A percentile compares a stretch with the other conserved stretches of the same genome.
phyloP scores from a whole-genome alignment of 2,888 invertebrate genomes.

The Phengaris arion region DNA sequence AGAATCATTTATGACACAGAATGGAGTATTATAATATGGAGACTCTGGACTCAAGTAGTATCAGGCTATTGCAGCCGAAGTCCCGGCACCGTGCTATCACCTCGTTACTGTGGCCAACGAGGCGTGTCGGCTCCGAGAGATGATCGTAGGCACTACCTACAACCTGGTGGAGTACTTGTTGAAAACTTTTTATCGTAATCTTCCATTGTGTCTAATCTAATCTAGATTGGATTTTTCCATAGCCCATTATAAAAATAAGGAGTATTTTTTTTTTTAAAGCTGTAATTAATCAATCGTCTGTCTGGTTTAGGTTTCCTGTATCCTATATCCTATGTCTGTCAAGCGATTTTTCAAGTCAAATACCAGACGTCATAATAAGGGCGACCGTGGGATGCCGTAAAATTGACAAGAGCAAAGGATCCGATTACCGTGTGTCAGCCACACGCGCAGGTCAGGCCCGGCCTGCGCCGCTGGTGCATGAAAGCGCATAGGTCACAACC shows the following conservation, averaged over 20 bases:
- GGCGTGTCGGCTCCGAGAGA: neutral
- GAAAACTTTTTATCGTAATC: neutral
- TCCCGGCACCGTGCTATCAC: neutral
- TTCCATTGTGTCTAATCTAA: constrained; percentile 12
- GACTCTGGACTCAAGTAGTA: neutral
- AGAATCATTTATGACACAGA: too few species aligned
- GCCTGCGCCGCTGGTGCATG: neutral
- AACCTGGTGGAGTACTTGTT: neutral
- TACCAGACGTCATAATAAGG: neutral
- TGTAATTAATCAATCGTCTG: too few species aligned
- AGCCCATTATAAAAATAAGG: neutral
- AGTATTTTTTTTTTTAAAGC: too few species aligned
- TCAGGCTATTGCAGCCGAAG: neutral
- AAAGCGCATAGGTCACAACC: neutral
- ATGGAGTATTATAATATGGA: too few species aligned
- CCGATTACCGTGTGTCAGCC: neutral
- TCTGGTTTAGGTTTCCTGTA: too few species aligned
- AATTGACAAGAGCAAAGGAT: neutral
- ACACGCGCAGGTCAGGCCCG: neutral
- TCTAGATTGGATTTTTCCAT: neutral
- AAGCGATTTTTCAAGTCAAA: neutral
- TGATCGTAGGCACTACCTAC: neutral
- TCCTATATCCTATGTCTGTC: too few species aligned
- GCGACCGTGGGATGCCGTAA: neutral
- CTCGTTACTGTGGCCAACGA: constrained; percentile 3